Percentiles rank a stretch among this genome's conserved stretches.
phyloP scores from a whole-genome alignment of 2,797 vertebrate genomes.

The Clarias platycephalus region DNA sequence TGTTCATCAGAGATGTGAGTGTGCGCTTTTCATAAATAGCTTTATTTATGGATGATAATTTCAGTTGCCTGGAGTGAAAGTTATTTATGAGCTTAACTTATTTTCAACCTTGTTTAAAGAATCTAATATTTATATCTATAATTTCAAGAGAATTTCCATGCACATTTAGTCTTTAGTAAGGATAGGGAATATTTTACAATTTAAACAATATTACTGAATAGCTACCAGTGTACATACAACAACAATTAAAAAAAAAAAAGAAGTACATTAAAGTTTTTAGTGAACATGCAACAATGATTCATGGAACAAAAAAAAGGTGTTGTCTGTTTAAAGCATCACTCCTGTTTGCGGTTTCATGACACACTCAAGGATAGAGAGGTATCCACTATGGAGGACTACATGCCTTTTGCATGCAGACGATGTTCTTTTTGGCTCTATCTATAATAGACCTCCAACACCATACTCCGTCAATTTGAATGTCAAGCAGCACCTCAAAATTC shows the following conservation, averaged over 20 bases:
- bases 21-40: neutral
- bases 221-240: neutral
- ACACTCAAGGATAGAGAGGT: neutral
- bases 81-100: neutral
- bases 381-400: neutral
- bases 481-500: neutral
- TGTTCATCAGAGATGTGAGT: neutral
- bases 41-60: slow-evolving; percentile 2
- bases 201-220: neutral
- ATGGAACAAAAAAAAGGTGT: neutral
- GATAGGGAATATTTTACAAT: neutral
- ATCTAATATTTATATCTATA: neutral
- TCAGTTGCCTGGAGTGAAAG: neutral
- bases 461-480: neutral
- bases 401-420: neutral
- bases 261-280: neutral
- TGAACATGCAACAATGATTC: neutral
- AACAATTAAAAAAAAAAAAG: neutral
- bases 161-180: neutral
- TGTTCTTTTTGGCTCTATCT: neutral
- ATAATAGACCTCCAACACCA: neutral
- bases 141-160: neutral
- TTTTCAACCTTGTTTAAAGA: neutral
- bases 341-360: neutral
- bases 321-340: too few relatives aligned